These are phyloP conservation scores for Illadopsis cleaveri DNA, from an alignment of 2,113 vertebrate species.

Conservation along the genomic window DNA sequence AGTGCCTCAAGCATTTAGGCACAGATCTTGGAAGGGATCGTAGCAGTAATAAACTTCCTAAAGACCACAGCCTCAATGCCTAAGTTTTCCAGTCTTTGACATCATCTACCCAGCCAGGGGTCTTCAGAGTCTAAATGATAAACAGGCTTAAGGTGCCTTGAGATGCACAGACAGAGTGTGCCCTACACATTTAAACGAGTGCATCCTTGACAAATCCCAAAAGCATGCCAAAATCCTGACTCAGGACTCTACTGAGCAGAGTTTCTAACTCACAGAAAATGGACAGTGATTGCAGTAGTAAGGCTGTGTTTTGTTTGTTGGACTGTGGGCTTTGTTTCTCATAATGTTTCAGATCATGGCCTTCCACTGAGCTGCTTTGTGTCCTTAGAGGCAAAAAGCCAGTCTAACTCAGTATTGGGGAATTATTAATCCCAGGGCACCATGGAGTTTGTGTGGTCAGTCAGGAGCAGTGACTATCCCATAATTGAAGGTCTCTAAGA, in stretches of 20 bases:
- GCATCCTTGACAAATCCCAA: background rate
- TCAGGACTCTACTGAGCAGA: background rate
- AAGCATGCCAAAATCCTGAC: background rate
- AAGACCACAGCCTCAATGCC: background rate
- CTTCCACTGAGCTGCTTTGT: background rate
- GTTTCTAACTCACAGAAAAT: background rate
- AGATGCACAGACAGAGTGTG: background rate
- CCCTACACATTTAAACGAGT: background rate
- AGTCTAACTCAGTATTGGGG: background rate
- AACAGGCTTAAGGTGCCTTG: background rate
- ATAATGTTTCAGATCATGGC: background rate
- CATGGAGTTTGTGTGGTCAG: background rate
- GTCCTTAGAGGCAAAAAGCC: background rate
- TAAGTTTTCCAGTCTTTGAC: background rate
- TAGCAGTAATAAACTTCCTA: background rate
- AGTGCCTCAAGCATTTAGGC: background rate
- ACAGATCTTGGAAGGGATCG: conserved; percentile 2
- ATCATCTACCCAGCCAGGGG: background rate
- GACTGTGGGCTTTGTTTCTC: background rate
- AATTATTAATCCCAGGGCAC: background rate
- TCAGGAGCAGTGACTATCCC: background rate
- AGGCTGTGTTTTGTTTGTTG: background rate
- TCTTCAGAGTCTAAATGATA: background rate
- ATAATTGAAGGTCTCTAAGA: background rate
- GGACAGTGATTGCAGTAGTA: background rate